Evolutionary conservation across 2,797 vertebrate genomes (phyloP).

Genomic region (Vultur gryphus): DNA sequence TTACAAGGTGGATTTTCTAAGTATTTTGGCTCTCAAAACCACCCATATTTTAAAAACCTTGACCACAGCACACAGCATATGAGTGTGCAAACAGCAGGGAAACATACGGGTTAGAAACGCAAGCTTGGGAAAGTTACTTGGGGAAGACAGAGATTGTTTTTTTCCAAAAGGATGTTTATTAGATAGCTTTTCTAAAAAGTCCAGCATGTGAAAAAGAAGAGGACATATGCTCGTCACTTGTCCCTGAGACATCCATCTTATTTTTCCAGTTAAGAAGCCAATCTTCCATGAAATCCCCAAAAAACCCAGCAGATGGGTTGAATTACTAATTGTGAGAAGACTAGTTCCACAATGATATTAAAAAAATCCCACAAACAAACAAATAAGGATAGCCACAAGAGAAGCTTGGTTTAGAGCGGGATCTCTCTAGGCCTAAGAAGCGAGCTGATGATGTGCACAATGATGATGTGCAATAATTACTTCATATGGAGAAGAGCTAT

Average conservation of each 20-base stretch:
- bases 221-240: background rate
- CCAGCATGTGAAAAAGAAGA: background rate
- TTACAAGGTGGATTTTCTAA: background rate
- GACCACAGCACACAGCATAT: background rate
- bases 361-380: background rate
- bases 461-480: background rate
- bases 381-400: background rate
- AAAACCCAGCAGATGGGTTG: background rate
- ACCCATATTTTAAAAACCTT: background rate
- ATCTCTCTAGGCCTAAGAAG: background rate
- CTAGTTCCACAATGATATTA: background rate
- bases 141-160: background rate
- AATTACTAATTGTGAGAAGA: background rate
- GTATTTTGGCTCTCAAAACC: background rate
- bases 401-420: background rate
- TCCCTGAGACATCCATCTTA: background rate
- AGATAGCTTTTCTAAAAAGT: background rate
- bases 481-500: background rate
- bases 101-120: rapidly evolving
- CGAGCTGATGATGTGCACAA: background rate
- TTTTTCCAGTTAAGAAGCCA: background rate
- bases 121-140: background rate
- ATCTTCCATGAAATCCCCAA: background rate
- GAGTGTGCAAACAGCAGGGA: background rate
- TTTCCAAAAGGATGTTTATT: background rate